A percentile compares a stretch with the other conserved stretches of the same genome.
Evolutionary conservation across 1,140 invertebrate genomes (phyloP).

Genomic region (Caligus rogercresseyi): DNA sequence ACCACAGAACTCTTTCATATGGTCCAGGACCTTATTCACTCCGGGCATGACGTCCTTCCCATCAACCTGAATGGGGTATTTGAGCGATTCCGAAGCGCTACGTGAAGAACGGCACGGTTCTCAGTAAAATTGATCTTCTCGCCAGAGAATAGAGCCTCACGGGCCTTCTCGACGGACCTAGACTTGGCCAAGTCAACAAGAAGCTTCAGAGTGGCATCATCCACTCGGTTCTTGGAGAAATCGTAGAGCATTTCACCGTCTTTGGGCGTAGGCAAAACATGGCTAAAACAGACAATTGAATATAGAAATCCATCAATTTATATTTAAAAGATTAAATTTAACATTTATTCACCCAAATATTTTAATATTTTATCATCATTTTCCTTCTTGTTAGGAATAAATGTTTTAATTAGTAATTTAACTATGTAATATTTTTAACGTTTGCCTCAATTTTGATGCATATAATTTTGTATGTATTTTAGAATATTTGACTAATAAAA

Average conservation of each 20-base stretch:
- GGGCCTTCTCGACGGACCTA: conserved; percentile 59
- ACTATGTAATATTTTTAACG: neutral
- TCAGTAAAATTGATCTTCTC: conserved; percentile 97
- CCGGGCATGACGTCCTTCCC: conserved; percentile 84
- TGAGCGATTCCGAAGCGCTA: conserved; percentile 70
- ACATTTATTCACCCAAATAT: conserved; percentile 17
- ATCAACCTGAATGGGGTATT: conserved; percentile 61
- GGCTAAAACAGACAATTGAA: conserved; percentile 37
- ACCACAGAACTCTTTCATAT: conserved; percentile 53
- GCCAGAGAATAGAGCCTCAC: conserved; percentile 83
- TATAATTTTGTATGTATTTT: conserved; percentile 1
- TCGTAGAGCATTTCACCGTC: conserved; percentile 79
- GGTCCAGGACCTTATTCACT: conserved; percentile 71
- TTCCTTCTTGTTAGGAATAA: neutral
- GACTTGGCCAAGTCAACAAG: conserved; percentile 63
- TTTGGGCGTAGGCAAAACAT: conserved; percentile 49
- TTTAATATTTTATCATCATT: conserved; percentile 2
- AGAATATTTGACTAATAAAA: too few relatives aligned
- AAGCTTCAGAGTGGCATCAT: conserved; percentile 49
- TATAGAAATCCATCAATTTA: conserved; percentile 16
- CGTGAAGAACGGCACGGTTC: conserved; percentile 80
- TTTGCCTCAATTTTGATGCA: conserved; percentile 9
- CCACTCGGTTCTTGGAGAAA: conserved; percentile 89
- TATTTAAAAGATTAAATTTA: conserved; percentile 20
- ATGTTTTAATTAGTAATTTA: conserved; percentile 8